Evolutionary conservation across 1,140 invertebrate genomes (phyloP), one percentile per base, ranked within the genome.

Genomic region (Heterodera carotae): DNA sequence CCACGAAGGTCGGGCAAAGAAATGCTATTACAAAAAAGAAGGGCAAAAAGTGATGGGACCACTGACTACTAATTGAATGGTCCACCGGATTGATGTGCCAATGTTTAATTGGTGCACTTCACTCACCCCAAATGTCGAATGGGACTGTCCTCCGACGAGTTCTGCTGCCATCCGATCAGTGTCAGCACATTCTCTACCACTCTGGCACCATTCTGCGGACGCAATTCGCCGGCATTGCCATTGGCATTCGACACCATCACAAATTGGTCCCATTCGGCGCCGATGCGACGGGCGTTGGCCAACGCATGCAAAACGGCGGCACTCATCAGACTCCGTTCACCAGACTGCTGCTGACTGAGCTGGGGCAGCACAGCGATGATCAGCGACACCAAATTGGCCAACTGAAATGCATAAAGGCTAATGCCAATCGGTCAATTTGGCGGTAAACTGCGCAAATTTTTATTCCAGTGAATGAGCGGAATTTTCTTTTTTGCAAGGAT

Each of bases 1-100:
- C 77, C 77, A 77, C 75, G 74, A 31, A 78, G 29, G 53, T 78
- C 77, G 36, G 75, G 33, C 75, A 78, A 59, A 39, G 75, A 78
- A 31, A 78, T 62, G 22, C 77, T 78, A 53, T 18, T 1, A 0
- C 1, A 22, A 56, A 18, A 76, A 75, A 72, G 4, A 34, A 18
- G 29, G 29, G 43, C 27, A 22, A 62, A 72, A 72, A 60, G 25
- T 22, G 12, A 56, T n/a, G n/a, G n/a, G n/a, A n/a, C n/a, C n/a
- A n/a, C n/a, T n/a, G n/a, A n/a, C n/a, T n/a, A n/a, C n/a, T n/a
- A n/a, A n/a, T n/a, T n/a, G n/a, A n/a, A n/a, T n/a, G n/a, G n/a
- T n/a, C n/a, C n/a, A n/a, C n/a, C n/a, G n/a, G n/a, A n/a, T n/a
- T n/a, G n/a, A n/a, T n/a, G n/a, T n/a, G n/a, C n/a, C n/a, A n/a